Evolutionary conservation across 1,140 invertebrate genomes (phyloP).

Genomic region (Chelonus insularis): DNA sequence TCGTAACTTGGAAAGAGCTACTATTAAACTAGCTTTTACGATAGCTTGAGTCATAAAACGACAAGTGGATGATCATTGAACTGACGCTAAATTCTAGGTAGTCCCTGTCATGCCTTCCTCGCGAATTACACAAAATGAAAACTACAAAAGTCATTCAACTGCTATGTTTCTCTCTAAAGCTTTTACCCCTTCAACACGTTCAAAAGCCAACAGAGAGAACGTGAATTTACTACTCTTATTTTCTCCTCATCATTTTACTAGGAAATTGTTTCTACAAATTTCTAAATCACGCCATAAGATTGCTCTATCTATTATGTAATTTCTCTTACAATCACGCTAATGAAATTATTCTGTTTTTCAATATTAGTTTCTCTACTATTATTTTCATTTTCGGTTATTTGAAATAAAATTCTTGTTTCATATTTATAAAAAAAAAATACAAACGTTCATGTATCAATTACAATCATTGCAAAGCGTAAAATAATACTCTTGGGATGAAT

Average conservation of each 20-base stretch:
- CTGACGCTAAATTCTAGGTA: slow-evolving; percentile 35
- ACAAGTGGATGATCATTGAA: slow-evolving; percentile 48
- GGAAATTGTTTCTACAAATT: slow-evolving; percentile 21
- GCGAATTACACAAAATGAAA: slow-evolving; percentile 37
- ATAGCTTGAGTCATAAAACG: slow-evolving; percentile 38
- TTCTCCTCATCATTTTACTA: background rate
- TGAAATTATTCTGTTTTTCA: background rate
- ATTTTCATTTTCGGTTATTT: too few species aligned
- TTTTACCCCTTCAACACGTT: slow-evolving; percentile 29
- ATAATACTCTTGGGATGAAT: too few species aligned
- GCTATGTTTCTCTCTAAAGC: slow-evolving; percentile 23
- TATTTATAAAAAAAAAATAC: too few species aligned
- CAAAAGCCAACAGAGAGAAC: slow-evolving; percentile 18
- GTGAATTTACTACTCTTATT: background rate
- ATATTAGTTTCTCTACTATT: background rate
- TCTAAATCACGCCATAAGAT: background rate
- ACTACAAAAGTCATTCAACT: slow-evolving; percentile 38
- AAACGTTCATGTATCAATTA: too few species aligned
- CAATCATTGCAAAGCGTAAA: too few species aligned
- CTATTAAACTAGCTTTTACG: slow-evolving; percentile 38
- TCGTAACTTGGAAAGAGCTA: slow-evolving; percentile 16
- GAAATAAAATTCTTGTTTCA: too few species aligned
- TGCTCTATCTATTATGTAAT: background rate
- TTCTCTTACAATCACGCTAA: background rate
- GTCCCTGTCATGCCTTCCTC: slow-evolving; percentile 2